These are phyloP conservation scores for Habropoda laboriosa DNA, from an alignment of 1,140 invertebrate genomes.

Conservation along the genomic window DNA sequence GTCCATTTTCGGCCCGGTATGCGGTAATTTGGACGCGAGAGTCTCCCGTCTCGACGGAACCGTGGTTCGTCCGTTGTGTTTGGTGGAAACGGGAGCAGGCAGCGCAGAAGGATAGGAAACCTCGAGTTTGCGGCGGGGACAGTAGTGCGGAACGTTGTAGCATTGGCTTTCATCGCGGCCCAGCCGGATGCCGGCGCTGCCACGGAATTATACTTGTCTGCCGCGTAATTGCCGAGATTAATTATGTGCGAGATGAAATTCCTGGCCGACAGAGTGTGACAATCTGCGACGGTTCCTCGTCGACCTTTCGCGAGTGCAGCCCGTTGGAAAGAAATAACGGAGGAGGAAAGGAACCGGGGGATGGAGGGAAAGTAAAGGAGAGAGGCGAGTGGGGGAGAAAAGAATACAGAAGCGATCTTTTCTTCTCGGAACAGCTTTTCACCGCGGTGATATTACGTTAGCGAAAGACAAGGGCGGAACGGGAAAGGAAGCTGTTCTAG, in stretches of 20 bases:
- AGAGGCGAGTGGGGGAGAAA: not conserved
- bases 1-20: slow-evolving; percentile 41
- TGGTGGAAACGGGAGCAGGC: slow-evolving; percentile 22
- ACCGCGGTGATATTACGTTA: slow-evolving; percentile 45
- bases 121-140: slow-evolving; percentile 58
- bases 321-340: not conserved
- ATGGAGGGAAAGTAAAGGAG: not conserved
- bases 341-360: no score
- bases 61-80: slow-evolving; percentile 30
- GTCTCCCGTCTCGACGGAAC: slow-evolving; percentile 23
- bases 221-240: slow-evolving; percentile 77
- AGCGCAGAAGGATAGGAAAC: slow-evolving; percentile 54
- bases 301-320: not conserved
- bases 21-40: slow-evolving; percentile 49
- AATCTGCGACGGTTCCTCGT: slow-evolving; percentile 48
- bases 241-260: slow-evolving; percentile 80
- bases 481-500: not conserved
- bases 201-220: slow-evolving; percentile 72
- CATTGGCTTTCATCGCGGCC: slow-evolving; percentile 51
- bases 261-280: slow-evolving; percentile 62
- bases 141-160: slow-evolving; percentile 58
- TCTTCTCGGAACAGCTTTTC: not conserved
- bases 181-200: slow-evolving; percentile 53
- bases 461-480: not conserved
- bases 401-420: not conserved